A percentile compares a stretch with the other conserved stretches of the same genome.
Evolutionary conservation across 2,797 vertebrate genomes (phyloP).

Genomic region (Girardinus metallicus): DNA sequence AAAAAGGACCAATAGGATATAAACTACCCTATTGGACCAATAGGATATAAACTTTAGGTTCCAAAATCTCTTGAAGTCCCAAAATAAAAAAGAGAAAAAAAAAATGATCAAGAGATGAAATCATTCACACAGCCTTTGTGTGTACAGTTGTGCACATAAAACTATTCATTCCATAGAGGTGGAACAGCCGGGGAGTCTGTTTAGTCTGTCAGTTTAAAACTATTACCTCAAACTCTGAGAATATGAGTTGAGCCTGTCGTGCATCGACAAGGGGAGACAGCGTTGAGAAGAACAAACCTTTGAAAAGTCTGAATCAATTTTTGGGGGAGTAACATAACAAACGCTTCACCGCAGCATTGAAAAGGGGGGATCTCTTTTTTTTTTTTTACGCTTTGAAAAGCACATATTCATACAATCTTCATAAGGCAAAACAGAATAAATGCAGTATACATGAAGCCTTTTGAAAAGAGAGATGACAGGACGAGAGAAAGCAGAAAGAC

Average conservation of each 20-base stretch:
- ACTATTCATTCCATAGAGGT: slow-evolving; percentile 82
- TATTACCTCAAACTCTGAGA: slow-evolving; percentile 86
- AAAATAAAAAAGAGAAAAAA: slow-evolving; percentile 53
- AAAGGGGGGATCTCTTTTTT: slow-evolving; percentile 70
- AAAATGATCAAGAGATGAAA: slow-evolving; percentile 67
- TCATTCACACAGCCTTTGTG: slow-evolving; percentile 54
- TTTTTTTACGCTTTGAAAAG: slow-evolving; percentile 81
- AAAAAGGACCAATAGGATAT: too few species aligned
- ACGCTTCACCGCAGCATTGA: slow-evolving; percentile 74
- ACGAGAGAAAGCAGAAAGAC: slow-evolving; percentile 61
- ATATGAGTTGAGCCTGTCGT: slow-evolving; percentile 84
- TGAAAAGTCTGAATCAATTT: slow-evolving; percentile 89
- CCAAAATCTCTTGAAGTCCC: slow-evolving; percentile 52
- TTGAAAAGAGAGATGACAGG: slow-evolving; percentile 71
- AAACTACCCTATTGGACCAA: too few species aligned
- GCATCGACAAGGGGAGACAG: slow-evolving; percentile 80
- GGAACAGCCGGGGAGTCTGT: slow-evolving; percentile 81
- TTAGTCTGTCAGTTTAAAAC: slow-evolving; percentile 88
- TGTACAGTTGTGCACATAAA: slow-evolving; percentile 60
- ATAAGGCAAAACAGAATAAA: slow-evolving; percentile 84
- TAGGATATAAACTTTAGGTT: slow-evolving; percentile 38
- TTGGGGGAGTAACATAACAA: slow-evolving; percentile 81
- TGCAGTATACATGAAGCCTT: slow-evolving; percentile 78
- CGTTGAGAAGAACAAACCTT: slow-evolving; percentile 85
- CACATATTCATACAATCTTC: slow-evolving; percentile 85